Conservation (phyloP, 1,140 invertebrate genomes). For the Himalopsyche phryganea region DNA sequence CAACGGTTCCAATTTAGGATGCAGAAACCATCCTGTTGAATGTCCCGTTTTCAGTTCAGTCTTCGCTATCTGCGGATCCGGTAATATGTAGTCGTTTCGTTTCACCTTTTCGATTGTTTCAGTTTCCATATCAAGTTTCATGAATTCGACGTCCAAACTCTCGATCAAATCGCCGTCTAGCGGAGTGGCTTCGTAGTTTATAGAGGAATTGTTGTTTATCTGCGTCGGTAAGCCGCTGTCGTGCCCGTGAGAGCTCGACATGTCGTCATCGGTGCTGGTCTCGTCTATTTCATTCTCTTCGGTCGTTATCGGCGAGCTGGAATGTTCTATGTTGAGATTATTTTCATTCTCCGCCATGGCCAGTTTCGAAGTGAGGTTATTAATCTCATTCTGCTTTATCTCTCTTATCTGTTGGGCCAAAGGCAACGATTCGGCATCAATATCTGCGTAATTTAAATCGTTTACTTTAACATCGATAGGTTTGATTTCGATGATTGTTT, state of each 20-base stretch:
- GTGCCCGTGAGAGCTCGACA: background rate
- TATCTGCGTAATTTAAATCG: background rate
- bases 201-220: slow-evolving; percentile 3
- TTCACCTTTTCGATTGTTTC: background rate
- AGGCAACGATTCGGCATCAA: background rate
- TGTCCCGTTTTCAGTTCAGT: background rate
- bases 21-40: slow-evolving; percentile 49
- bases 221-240: too few relatives aligned
- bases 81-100: background rate
- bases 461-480: background rate
- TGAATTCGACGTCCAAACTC: slow-evolving; percentile 7
- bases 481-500: background rate
- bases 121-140: slow-evolving; percentile 5
- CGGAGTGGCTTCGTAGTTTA: background rate
- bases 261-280: background rate
- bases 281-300: background rate
- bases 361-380: slow-evolving; percentile 43
- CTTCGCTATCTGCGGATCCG: slow-evolving; percentile 6
- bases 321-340: slow-evolving; percentile 51
- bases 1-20: slow-evolving; percentile 36
- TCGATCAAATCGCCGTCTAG: slow-evolving; percentile 4
- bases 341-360: slow-evolving; percentile 53
- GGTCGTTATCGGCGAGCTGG: slow-evolving; percentile 35
- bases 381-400: slow-evolving; percentile 21
- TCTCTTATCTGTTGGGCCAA: slow-evolving; percentile 7